Evolutionary conservation across 2,113 vertebrate species (phyloP), one percentile per base, ranked within the genome.

Genomic region (Tetrax tetrax): DNA sequence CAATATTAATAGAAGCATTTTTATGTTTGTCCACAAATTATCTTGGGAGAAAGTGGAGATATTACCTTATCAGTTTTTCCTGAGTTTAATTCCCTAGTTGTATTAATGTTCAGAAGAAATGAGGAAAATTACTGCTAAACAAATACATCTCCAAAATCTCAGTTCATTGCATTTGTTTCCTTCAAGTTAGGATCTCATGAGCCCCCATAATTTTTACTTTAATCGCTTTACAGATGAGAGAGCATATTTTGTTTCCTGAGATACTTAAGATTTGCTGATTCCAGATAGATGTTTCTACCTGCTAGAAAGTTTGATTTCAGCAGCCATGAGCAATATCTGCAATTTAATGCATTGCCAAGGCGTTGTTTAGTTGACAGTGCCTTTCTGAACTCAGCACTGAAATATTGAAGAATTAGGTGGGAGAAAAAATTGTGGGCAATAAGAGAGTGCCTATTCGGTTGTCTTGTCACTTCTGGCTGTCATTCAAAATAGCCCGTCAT

Each of bases 281-380:
- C 23, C 70, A 88, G 37, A 89, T 10, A 93, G 22, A 20, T 38
- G 8, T 68, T 94, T 69, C 61, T 66, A 38, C 65, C 68, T 88
- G 38, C 47, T 77, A 2, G 51, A 41, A 86, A 86, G 64, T 83
- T 54, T 43, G 41, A 57, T 83, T 86, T 80, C 60, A 86, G 75
- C 78, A 83, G 54, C 66, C 54, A 17, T 76, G 61, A 94, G 64
- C 78, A 90, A 61, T 56, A 77, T 87, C 88, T 66, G 37, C 76
- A 92, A 83, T 86, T 96, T 88, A 95, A 90, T 0, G 3, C 59
- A 24, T 86, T 5, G 0, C 43, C 82, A 56, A 93, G 51, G 43
- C 6, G 10, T 35, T 80, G 54, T 93, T 92, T 96, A 95, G 90
- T 87, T 93, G 93, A 71, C 96, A 95, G 82, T n/a, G 78, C 63